Evolutionary conservation across 2,797 vertebrate species (phyloP).

Genomic region (Pelodytes ibericus): DNA sequence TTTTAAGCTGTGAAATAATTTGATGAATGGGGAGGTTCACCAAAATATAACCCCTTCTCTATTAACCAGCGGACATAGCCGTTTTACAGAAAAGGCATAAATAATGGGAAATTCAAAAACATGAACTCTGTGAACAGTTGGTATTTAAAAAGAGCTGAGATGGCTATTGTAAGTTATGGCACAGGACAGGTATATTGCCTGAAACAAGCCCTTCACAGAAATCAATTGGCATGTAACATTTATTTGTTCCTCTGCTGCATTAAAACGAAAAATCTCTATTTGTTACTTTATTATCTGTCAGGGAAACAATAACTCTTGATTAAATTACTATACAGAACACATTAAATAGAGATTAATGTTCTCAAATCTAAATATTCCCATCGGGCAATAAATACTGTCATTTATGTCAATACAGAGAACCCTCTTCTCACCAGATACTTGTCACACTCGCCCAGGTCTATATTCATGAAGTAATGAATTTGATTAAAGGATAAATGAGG

Average conservation of each 20-base stretch:
- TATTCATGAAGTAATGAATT: too few species aligned
- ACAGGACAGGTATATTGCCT: conserved; percentile 12
- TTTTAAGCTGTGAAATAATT: too few species aligned
- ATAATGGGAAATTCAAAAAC: background rate
- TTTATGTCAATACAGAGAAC: too few species aligned
- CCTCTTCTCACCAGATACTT: too few species aligned
- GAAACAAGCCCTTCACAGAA: conserved; percentile 18
- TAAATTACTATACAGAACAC: background rate
- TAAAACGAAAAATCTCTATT: background rate
- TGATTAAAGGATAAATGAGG: too few species aligned
- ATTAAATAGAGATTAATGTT: conserved; percentile 19
- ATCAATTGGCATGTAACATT: conserved; percentile 28
- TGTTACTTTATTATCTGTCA: conserved; percentile 30
- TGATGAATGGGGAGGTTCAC: too few species aligned
- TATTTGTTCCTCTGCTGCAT: conserved; percentile 10
- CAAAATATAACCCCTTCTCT: background rate
- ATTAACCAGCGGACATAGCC: conserved; percentile 12
- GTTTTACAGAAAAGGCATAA: conserved; percentile 1
- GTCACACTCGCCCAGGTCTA: too few species aligned
- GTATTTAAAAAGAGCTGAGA: conserved; percentile 24
- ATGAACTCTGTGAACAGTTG: background rate
- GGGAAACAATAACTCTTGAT: conserved; percentile 27
- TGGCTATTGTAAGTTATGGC: conserved; percentile 11
- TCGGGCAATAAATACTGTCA: too few species aligned
- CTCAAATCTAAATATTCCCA: background rate